A percentile compares a stretch with the other conserved stretches of the same genome.
Conservation (phyloP, 1,140 invertebrate genomes). For the Hetaerina americana region DNA sequence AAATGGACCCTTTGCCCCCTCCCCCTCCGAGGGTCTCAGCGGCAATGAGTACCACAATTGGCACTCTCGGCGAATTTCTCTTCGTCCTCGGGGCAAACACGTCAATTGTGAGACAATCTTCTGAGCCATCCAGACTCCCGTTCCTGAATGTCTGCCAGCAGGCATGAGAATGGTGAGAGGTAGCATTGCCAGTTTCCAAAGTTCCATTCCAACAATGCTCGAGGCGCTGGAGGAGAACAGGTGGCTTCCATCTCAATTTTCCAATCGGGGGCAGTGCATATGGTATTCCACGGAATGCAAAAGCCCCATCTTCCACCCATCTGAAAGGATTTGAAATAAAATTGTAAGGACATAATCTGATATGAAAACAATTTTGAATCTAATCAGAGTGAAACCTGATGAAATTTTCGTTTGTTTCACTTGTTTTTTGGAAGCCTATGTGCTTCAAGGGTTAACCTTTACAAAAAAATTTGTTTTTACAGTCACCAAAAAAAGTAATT, state of each 20-base stretch:
- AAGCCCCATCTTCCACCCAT: slow-evolving; percentile 55
- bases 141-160: slow-evolving; percentile 54
- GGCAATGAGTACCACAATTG: slow-evolving; percentile 69
- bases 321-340: slow-evolving; percentile 23
- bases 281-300: slow-evolving; percentile 71
- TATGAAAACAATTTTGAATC: no score
- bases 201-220: slow-evolving; percentile 71
- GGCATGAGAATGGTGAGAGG: slow-evolving; percentile 28
- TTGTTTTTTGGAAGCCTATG: no score
- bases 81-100: slow-evolving; percentile 34
- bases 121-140: slow-evolving; percentile 47
- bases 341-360: neutral
- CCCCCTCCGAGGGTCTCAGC: slow-evolving; percentile 61
- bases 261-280: slow-evolving; percentile 64
- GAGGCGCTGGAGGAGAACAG: slow-evolving; percentile 47
- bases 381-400: no score
- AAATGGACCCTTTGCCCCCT: neutral
- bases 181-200: slow-evolving; percentile 25
- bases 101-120: slow-evolving; percentile 70
- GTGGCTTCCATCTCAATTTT: slow-evolving; percentile 55
- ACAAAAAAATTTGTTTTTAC: no score
- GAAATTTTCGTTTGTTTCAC: no score
- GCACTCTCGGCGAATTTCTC: slow-evolving; percentile 51
- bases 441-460: no score
- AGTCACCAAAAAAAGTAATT: no score